Evolutionary conservation across 2,113 vertebrate species (phyloP).

Genomic region (Petrocephalus zakoni): DNA sequence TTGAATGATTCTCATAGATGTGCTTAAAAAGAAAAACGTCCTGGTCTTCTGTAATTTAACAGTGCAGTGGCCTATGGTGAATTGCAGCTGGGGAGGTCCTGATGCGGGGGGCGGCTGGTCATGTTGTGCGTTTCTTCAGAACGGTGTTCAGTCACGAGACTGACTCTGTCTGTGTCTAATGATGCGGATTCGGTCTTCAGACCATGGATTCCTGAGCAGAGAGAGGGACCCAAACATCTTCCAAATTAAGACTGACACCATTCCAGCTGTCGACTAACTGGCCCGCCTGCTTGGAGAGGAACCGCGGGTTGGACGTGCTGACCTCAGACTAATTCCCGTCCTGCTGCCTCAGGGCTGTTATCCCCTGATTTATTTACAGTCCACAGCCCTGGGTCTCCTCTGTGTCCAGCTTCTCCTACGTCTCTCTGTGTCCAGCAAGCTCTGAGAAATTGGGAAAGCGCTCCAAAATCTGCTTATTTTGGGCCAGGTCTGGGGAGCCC

Average conservation of each 20-base stretch:
- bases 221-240: background rate
- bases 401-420: background rate
- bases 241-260: background rate
- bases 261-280: background rate
- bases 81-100: conserved; percentile 17
- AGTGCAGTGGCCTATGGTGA: conserved; percentile 17
- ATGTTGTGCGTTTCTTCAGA: background rate
- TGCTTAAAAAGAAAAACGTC: background rate
- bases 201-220: background rate
- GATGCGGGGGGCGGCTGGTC: background rate
- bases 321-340: background rate
- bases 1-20: background rate
- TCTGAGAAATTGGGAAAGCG: background rate
- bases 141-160: background rate
- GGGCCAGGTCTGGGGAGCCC: background rate
- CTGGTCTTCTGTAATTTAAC: background rate
- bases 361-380: background rate
- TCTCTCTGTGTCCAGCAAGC: background rate
- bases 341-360: background rate
- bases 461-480: background rate
- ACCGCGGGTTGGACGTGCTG: background rate
- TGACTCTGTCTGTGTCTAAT: background rate
- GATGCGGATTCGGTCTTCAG: background rate
- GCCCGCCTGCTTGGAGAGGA: background rate
- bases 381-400: background rate